Conservation (phyloP, 1,140 invertebrate species). For the Parapsyche elsis region DNA sequence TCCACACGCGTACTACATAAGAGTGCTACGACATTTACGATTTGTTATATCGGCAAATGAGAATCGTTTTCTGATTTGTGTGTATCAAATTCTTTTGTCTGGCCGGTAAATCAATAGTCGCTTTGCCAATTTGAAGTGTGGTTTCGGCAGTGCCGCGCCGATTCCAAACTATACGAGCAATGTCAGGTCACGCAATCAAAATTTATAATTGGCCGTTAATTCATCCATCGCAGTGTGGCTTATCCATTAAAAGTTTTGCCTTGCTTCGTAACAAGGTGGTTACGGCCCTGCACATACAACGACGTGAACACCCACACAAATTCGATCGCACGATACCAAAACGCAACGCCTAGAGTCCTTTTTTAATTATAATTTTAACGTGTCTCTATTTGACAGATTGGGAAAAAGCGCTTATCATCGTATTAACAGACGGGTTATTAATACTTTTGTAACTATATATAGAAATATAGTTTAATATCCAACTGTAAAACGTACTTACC, state of each 20-base stretch:
- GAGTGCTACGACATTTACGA: not conserved
- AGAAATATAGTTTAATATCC: too few species aligned
- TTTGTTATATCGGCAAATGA: not conserved
- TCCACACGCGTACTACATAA: not conserved
- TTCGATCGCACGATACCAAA: constrained; percentile 19
- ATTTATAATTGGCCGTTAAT: constrained; percentile 48
- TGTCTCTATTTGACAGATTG: too few species aligned
- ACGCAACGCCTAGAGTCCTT: too few species aligned
- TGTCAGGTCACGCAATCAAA: constrained; percentile 47
- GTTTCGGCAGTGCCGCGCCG: not conserved
- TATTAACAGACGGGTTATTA: too few species aligned
- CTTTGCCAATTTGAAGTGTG: constrained; percentile 15
- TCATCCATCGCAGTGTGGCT: constrained; percentile 45
- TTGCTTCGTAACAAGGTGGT: constrained; percentile 37
- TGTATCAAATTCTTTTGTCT: not conserved
- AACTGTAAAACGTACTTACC: too few species aligned
- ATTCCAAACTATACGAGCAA: constrained; percentile 12
- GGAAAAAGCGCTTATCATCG: too few species aligned
- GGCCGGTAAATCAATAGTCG: not conserved
- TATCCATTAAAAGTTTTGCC: constrained; percentile 44
- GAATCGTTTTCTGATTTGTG: too few species aligned
- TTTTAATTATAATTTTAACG: too few species aligned
- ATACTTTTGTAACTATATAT: too few species aligned
- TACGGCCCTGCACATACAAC: not conserved
- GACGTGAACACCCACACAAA: not conserved